Percentiles rank a stretch among this genome's conserved stretches.
Evolutionary conservation across 2,113 vertebrate genomes (phyloP).

Genomic region (Penelope pileata): DNA sequence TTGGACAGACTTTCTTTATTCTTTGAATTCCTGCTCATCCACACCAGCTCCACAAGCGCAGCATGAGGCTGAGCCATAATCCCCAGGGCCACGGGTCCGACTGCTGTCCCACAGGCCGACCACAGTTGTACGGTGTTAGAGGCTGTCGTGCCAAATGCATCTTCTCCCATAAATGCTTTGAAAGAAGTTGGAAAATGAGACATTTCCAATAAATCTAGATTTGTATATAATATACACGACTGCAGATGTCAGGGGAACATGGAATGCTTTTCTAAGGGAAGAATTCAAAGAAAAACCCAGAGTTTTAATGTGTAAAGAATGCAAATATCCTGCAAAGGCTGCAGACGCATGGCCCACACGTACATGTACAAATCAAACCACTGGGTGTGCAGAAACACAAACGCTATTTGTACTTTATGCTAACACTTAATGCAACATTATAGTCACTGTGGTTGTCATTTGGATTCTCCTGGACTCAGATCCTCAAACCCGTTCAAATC

Average conservation of each 20-base stretch:
- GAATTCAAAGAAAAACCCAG: conserved; percentile 20
- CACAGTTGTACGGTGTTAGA: background rate
- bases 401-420: background rate
- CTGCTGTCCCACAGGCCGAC: background rate
- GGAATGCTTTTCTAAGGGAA: conserved; percentile 1
- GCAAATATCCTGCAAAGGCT: background rate
- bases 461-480: background rate
- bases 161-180: background rate
- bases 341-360: background rate
- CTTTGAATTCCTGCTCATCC: conserved; percentile 3
- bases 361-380: background rate
- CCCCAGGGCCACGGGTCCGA: background rate
- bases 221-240: background rate
- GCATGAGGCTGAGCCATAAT: conserved; percentile 6
- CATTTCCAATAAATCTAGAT: conserved; percentile 23
- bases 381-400: background rate
- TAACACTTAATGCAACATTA: background rate
- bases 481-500: background rate
- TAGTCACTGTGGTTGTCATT: too few relatives aligned
- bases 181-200: conserved; percentile 24
- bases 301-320: conserved; percentile 16
- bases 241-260: conserved; percentile 25
- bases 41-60: background rate
- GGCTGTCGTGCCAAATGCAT: background rate
- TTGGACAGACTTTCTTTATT: background rate